Percentiles rank a stretch among this genome's conserved stretches.
Evolutionary conservation across 1,140 invertebrate genomes (phyloP).

Genomic region (Drosophila setifemur): DNA sequence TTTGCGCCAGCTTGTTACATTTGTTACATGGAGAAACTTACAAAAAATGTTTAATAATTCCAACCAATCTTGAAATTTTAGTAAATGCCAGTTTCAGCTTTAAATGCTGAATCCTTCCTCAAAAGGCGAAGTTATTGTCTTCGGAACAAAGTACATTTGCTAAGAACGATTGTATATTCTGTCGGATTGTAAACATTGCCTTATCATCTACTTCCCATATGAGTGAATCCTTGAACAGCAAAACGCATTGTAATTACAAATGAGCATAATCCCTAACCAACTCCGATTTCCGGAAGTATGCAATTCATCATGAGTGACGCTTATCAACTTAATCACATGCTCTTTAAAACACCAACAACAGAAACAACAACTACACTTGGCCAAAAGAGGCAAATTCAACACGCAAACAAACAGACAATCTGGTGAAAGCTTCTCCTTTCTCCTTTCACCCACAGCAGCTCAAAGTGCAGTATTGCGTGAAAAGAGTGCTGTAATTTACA

Average conservation of each 20-base stretch:
- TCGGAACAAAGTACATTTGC: too few relatives aligned
- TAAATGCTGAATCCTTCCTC: too few relatives aligned
- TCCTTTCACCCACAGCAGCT: slow-evolving; percentile 10
- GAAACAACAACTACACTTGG: neutral
- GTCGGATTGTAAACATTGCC: too few relatives aligned
- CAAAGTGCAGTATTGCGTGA: slow-evolving; percentile 74
- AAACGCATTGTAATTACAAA: neutral
- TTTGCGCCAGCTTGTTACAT: too few relatives aligned
- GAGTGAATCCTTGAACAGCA: neutral
- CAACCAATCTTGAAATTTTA: too few relatives aligned
- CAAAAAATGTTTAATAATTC: too few relatives aligned
- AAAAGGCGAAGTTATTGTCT: too few relatives aligned
- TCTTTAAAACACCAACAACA: slow-evolving; percentile 18
- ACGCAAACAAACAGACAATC: slow-evolving; percentile 39
- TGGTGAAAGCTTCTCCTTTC: slow-evolving; percentile 29
- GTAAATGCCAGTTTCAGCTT: too few relatives aligned
- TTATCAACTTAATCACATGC: slow-evolving; percentile 72
- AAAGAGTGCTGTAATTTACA: slow-evolving; percentile 77
- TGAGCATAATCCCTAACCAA: slow-evolving; percentile 1
- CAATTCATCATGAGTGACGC: slow-evolving; percentile 33
- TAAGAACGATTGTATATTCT: too few relatives aligned
- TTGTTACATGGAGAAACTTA: too few relatives aligned
- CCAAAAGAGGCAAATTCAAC: slow-evolving; percentile 3
- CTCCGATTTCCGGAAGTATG: too few relatives aligned
- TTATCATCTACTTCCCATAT: too few relatives aligned